Conservation (phyloP, 2,797 vertebrate species). For the Muscicapa comitata region DNA sequence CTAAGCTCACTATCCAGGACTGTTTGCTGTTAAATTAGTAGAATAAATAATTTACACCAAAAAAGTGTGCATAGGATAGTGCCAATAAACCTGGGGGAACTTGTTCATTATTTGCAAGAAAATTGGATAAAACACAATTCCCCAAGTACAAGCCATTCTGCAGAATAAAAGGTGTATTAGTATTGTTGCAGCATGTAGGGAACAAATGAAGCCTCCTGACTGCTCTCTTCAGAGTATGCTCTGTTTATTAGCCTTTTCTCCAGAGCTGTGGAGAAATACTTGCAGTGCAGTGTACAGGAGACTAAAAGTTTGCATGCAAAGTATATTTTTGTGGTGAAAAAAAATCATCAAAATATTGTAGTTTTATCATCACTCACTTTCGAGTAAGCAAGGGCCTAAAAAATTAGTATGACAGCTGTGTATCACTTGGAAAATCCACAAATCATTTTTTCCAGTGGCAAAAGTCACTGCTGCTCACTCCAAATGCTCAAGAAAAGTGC, state of each 20-base stretch:
- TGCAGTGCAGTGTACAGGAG: neutral
- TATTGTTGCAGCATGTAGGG: neutral
- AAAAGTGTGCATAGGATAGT: slow-evolving; percentile 65
- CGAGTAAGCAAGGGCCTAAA: neutral
- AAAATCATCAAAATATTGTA: neutral
- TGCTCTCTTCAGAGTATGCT: neutral
- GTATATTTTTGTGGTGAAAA: neutral
- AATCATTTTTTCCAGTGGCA: neutral
- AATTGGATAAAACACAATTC: slow-evolving; percentile 71
- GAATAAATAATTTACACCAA: slow-evolving; percentile 78
- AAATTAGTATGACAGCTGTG: neutral
- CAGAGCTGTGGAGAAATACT: neutral
- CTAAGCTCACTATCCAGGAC: slow-evolving; percentile 65
- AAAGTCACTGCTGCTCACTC: neutral
- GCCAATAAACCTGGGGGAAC: slow-evolving; percentile 69
- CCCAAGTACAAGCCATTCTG: slow-evolving; percentile 49
- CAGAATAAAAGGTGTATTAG: slow-evolving; percentile 39
- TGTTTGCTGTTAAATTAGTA: slow-evolving; percentile 76
- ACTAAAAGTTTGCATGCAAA: neutral
- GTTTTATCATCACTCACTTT: neutral
- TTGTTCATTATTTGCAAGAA: slow-evolving; percentile 73
- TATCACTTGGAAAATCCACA: neutral
- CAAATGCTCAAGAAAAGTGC: neutral
- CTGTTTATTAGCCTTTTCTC: neutral
- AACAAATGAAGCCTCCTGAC: slow-evolving; percentile 29